A percentile compares a stretch with the other conserved stretches of the same genome.
Conservation (phyloP, 2,888 invertebrate species). For the Plagodis dolabraria region DNA sequence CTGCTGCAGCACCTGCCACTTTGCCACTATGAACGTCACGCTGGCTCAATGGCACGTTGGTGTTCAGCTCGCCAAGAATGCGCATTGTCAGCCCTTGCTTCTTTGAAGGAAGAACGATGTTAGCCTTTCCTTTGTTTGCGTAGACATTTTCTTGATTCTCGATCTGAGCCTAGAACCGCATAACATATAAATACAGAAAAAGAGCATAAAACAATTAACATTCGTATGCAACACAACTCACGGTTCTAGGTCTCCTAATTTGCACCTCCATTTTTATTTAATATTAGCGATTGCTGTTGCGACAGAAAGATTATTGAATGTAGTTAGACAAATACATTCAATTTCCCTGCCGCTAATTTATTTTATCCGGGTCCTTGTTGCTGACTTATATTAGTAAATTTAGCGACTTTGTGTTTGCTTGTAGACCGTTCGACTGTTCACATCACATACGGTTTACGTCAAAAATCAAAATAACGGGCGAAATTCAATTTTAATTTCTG, state of each 20-base stretch:
- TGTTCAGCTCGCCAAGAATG: slow-evolving; percentile 72
- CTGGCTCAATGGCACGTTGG: slow-evolving; percentile 63
- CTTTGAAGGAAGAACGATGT: slow-evolving; percentile 55
- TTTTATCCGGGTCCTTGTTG: slow-evolving; percentile 1
- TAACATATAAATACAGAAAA: slow-evolving; percentile 1
- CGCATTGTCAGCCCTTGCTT: slow-evolving; percentile 63
- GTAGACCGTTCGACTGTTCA: no score
- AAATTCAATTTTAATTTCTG: slow-evolving; percentile 16
- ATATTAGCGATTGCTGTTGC: not conserved
- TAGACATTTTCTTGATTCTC: slow-evolving; percentile 74
- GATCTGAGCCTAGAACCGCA: slow-evolving; percentile 51
- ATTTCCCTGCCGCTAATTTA: slow-evolving; percentile 10
- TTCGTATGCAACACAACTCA: slow-evolving; percentile 45
- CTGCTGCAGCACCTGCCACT: slow-evolving; percentile 62
- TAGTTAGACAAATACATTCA: slow-evolving; percentile 26
- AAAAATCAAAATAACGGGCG: slow-evolving; percentile 25
- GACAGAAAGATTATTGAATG: slow-evolving; percentile 24
- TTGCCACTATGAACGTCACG: slow-evolving; percentile 62
- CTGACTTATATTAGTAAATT: slow-evolving; percentile 1
- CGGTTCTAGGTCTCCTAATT: slow-evolving; percentile 62
- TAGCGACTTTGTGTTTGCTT: slow-evolving; percentile 5
- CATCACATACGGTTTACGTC: no score
- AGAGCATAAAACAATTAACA: slow-evolving; percentile 7
- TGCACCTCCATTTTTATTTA: slow-evolving; percentile 61
- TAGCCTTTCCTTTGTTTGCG: slow-evolving; percentile 60